phyloP scores from a whole-genome alignment of 2,888 invertebrate species.

The Fragum fragum region DNA sequence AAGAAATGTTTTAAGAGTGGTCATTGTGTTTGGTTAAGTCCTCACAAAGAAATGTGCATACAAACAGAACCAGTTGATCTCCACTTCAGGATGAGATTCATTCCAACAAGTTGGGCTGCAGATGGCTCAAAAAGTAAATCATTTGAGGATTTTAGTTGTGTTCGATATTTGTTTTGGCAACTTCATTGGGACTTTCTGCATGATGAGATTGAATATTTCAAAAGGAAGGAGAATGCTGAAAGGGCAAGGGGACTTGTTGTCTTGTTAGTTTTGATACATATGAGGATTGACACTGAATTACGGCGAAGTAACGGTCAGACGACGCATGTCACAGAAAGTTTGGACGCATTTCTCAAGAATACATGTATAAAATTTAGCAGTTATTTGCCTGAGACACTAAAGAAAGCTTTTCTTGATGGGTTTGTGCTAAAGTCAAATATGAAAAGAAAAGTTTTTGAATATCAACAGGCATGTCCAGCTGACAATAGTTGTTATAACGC shows the following conservation, averaged over 20 bases:
- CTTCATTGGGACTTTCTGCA: slow-evolving; percentile 37
- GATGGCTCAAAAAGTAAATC: background rate
- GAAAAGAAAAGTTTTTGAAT: slow-evolving; percentile 10
- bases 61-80: slow-evolving; percentile 14
- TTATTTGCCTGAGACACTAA: slow-evolving; percentile 30
- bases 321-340: background rate
- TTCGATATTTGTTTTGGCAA: slow-evolving; percentile 40
- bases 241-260: slow-evolving; percentile 28
- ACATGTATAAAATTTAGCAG: background rate
- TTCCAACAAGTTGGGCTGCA: slow-evolving; percentile 23
- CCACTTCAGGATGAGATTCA: slow-evolving; percentile 49
- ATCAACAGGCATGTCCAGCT: slow-evolving; percentile 5
- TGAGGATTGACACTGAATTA: slow-evolving; percentile 36
- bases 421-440: slow-evolving; percentile 20
- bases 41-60: background rate
- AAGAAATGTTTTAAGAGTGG: background rate
- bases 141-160: background rate
- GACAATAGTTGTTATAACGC: background rate
- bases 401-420: slow-evolving; percentile 14
- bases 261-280: slow-evolving; percentile 21
- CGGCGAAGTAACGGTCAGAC: background rate
- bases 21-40: slow-evolving; percentile 1
- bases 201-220: slow-evolving; percentile 5
- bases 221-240: background rate
- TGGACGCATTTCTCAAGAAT: background rate